phyloP scores from a whole-genome alignment of 2,113 vertebrate genomes.

The Lampris megalopsis region DNA sequence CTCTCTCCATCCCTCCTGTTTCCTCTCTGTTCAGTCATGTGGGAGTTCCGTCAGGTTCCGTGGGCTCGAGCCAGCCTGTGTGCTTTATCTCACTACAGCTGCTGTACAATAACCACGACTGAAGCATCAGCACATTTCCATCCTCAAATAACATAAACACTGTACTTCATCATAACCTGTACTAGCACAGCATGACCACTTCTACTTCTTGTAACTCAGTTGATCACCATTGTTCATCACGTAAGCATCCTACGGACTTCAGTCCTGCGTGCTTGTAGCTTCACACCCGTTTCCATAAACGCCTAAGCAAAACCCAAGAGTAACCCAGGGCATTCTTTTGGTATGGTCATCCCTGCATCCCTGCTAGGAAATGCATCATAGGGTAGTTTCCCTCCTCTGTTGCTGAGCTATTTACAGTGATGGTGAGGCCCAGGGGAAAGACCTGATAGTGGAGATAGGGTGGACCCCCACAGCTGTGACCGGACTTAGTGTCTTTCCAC shows the following conservation, averaged over 20 bases:
- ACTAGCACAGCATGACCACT: neutral
- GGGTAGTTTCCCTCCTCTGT: constrained; percentile 54
- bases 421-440: constrained; percentile 48
- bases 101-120: neutral
- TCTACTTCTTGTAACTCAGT: neutral
- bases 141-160: neutral
- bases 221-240: neutral
- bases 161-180: too few species aligned
- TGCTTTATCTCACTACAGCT: constrained; percentile 27
- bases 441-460: constrained; percentile 21
- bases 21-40: constrained; percentile 44
- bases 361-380: constrained; percentile 68
- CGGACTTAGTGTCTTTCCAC: constrained; percentile 47
- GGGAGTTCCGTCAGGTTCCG: constrained; percentile 14
- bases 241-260: neutral
- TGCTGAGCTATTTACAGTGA: constrained; percentile 55
- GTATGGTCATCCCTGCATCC: constrained; percentile 32
- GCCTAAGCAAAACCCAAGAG: constrained; percentile 18
- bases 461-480: constrained; percentile 32
- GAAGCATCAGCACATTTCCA: neutral
- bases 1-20: constrained; percentile 33
- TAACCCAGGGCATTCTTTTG: constrained; percentile 56
- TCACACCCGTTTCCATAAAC: constrained; percentile 25
- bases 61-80: neutral
- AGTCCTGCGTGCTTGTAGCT: constrained; percentile 8